These are phyloP conservation scores for Berghia stephanieae DNA, from an alignment of 1,140 invertebrate genomes.

Conservation along the genomic window DNA sequence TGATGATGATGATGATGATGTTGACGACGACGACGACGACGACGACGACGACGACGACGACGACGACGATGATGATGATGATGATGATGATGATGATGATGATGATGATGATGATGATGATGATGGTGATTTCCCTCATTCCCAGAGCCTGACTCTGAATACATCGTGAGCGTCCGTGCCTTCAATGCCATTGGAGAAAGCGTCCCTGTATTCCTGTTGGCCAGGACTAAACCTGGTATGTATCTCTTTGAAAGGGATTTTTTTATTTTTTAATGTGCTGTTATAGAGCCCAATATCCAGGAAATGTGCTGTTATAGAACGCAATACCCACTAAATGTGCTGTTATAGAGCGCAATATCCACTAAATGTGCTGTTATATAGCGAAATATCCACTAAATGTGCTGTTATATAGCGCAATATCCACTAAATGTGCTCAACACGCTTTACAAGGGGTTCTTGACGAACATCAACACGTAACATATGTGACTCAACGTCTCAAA, in stretches of 20 bases:
- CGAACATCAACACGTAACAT: too few species aligned
- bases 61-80: not conserved
- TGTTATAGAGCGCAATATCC: too few species aligned
- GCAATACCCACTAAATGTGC: not conserved
- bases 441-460: too few species aligned
- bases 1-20: not conserved
- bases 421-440: too few species aligned
- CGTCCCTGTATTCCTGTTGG: constrained; percentile 35
- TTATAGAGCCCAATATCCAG: too few species aligned
- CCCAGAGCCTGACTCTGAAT: constrained; percentile 87
- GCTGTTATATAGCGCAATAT: too few species aligned
- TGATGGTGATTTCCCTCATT: constrained; percentile 45
- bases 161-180: constrained; percentile 92
- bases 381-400: too few species aligned
- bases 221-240: constrained; percentile 36
- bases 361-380: too few species aligned
- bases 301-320: too few species aligned
- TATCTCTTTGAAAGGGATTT: not conserved
- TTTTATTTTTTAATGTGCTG: too few species aligned
- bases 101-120: not conserved
- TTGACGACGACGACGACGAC: constrained; percentile 1
- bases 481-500: too few species aligned
- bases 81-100: not conserved
- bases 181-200: constrained; percentile 86
- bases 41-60: constrained; percentile 5